A percentile compares a stretch with the other conserved stretches of the same genome.
phyloP scores from a whole-genome alignment of 2,888 invertebrate species.

The Parochlus steinenii region DNA sequence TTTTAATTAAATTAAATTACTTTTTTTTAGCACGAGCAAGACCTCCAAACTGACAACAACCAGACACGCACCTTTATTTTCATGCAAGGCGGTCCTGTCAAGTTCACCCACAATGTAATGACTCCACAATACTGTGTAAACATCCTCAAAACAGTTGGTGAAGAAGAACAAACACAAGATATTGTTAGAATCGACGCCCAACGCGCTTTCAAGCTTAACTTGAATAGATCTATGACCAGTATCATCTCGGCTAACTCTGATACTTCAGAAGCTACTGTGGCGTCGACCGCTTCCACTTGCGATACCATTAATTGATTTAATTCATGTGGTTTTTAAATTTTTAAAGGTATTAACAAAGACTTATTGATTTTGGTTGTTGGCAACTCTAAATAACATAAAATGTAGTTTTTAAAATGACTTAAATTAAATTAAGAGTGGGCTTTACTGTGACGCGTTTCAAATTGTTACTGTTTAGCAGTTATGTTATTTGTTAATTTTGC shows the following conservation, averaged over 20 bases:
- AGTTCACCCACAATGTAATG: slow-evolving; percentile 5
- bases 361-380: too few relatives aligned
- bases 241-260: slow-evolving; percentile 10
- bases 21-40: slow-evolving; percentile 11
- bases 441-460: too few relatives aligned
- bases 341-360: too few relatives aligned
- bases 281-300: too few relatives aligned
- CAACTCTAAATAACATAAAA: too few relatives aligned
- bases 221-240: slow-evolving; percentile 7
- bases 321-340: too few relatives aligned
- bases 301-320: too few relatives aligned
- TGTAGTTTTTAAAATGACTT: too few relatives aligned
- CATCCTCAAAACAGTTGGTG: slow-evolving; percentile 3
- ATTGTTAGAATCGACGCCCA: slow-evolving; percentile 10
- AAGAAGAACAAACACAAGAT: slow-evolving; percentile 5
- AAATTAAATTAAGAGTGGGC: too few relatives aligned
- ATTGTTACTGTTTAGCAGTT: too few relatives aligned
- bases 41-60: slow-evolving; percentile 8
- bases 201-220: slow-evolving; percentile 9
- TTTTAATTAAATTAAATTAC: too few relatives aligned
- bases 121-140: slow-evolving; percentile 4
- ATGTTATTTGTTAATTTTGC: too few relatives aligned
- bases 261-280: slow-evolving; percentile 11
- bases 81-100: slow-evolving; percentile 4
- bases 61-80: slow-evolving; percentile 7